These are phyloP conservation scores for Lymantria dispar DNA, from an alignment of 2,888 invertebrate species.

Conservation along the genomic window DNA sequence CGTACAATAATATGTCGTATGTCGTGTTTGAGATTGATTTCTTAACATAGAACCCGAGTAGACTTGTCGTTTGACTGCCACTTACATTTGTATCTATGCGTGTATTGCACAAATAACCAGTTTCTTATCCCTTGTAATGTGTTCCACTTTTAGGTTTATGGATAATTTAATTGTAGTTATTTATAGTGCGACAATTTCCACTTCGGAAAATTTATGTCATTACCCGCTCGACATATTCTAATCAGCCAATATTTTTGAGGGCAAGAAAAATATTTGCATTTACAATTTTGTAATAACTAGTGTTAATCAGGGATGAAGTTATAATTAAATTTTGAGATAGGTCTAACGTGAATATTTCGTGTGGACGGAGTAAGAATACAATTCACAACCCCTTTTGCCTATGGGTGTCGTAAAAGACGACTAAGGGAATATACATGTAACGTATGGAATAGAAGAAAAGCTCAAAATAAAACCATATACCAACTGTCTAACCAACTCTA, in stretches of 20 bases:
- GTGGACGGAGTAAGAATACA: too few relatives aligned
- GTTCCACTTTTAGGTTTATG: slow-evolving; percentile 5
- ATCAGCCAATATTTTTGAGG: slow-evolving; percentile 38
- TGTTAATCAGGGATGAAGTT: too few relatives aligned
- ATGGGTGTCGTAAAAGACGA: too few relatives aligned
- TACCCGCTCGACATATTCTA: slow-evolving; percentile 6
- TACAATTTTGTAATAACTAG: too few relatives aligned
- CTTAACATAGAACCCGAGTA: slow-evolving; percentile 21
- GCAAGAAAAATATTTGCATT: slow-evolving; percentile 13
- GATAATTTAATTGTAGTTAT: slow-evolving; percentile 5
- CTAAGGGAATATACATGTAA: too few relatives aligned
- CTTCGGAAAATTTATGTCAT: slow-evolving; percentile 43
- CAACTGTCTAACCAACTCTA: too few relatives aligned
- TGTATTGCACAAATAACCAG: slow-evolving; percentile 14
- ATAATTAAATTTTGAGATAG: too few relatives aligned
- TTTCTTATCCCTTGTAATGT: slow-evolving; percentile 12
- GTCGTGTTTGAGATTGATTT: slow-evolving; percentile 21
- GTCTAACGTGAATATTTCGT: too few relatives aligned
- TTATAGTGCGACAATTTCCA: slow-evolving; percentile 17
- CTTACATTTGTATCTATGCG: slow-evolving; percentile 14
- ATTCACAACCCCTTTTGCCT: too few relatives aligned
- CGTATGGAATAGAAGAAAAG: too few relatives aligned
- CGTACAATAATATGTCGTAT: slow-evolving; percentile 11
- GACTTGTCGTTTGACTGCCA: slow-evolving; percentile 14
- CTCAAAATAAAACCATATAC: too few relatives aligned